A percentile compares a stretch with the other conserved stretches of the same genome.
These are phyloP conservation scores for Calameuta idolon DNA, from an alignment of 2,888 invertebrate genomes.

Conservation along the genomic window DNA sequence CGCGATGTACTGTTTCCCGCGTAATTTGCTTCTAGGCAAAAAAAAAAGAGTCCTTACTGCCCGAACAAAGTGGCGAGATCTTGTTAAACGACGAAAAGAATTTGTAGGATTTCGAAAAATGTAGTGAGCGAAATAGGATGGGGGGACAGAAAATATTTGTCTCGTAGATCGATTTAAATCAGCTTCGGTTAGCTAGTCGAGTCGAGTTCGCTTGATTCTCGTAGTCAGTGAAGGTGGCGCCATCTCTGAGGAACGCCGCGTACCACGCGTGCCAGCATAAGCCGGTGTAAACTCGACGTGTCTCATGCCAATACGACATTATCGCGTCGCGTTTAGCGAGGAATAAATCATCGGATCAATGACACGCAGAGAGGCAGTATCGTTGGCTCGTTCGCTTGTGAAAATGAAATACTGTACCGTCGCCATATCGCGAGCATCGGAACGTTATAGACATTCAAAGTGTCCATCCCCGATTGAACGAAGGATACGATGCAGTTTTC, in stretches of 20 bases:
- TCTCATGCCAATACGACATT: background rate
- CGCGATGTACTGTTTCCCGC: background rate
- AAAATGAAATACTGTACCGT: background rate
- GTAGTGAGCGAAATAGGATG: background rate
- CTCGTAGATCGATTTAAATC: background rate
- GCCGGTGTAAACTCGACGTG: background rate
- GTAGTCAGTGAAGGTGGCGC: background rate
- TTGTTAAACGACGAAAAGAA: background rate
- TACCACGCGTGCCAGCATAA: background rate
- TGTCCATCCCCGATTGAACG: background rate
- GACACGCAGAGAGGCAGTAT: background rate
- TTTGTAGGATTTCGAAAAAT: background rate
- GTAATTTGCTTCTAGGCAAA: background rate
- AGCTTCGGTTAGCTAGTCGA: background rate
- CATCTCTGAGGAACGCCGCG: slow-evolving; percentile 5
- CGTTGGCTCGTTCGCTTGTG: background rate
- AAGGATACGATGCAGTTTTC: background rate
- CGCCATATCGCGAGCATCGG: background rate
- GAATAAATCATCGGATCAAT: background rate
- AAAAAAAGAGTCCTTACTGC: background rate
- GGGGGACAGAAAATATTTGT: background rate
- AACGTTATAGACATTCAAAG: background rate
- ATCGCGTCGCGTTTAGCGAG: background rate
- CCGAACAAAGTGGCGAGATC: background rate
- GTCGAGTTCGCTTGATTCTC: background rate